Percentiles rank a stretch among this genome's conserved stretches.
Evolutionary conservation across 2,113 vertebrate species (phyloP).

Genomic region (Chloropsis hardwickii): DNA sequence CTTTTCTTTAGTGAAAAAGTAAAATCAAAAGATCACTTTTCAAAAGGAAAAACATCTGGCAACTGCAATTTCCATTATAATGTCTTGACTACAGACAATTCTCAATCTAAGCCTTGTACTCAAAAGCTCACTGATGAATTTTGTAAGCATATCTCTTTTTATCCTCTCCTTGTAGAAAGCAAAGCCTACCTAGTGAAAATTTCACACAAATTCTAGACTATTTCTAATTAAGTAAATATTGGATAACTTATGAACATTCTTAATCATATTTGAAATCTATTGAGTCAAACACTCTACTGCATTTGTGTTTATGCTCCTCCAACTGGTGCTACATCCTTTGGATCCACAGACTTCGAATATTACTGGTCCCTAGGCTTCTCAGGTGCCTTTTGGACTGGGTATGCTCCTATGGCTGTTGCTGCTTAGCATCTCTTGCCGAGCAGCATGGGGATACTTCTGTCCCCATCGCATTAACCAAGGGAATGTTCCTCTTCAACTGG

Average conservation of each 20-base stretch:
- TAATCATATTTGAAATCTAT: background rate
- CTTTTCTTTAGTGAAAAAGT: slow-evolving; percentile 7
- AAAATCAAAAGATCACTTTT: slow-evolving; percentile 1
- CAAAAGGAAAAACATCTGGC: slow-evolving; percentile 23
- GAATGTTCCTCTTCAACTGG: background rate
- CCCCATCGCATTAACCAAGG: background rate
- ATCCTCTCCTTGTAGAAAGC: background rate
- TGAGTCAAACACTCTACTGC: background rate
- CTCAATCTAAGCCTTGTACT: background rate
- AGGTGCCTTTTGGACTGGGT: background rate
- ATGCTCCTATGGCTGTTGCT: background rate
- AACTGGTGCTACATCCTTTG: background rate
- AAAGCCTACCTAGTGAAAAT: background rate
- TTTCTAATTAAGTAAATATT: background rate
- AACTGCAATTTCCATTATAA: background rate
- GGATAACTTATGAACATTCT: background rate
- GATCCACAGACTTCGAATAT: background rate
- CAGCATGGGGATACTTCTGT: background rate
- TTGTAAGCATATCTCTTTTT: background rate
- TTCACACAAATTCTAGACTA: background rate
- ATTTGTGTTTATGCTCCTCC: background rate
- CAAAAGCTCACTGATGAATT: background rate
- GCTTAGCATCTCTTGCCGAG: background rate
- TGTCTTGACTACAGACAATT: background rate
- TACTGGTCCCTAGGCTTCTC: background rate